These are phyloP conservation scores for Drosophila quasianomalipes DNA, from an alignment of 2,888 invertebrate genomes.

Conservation along the genomic window DNA sequence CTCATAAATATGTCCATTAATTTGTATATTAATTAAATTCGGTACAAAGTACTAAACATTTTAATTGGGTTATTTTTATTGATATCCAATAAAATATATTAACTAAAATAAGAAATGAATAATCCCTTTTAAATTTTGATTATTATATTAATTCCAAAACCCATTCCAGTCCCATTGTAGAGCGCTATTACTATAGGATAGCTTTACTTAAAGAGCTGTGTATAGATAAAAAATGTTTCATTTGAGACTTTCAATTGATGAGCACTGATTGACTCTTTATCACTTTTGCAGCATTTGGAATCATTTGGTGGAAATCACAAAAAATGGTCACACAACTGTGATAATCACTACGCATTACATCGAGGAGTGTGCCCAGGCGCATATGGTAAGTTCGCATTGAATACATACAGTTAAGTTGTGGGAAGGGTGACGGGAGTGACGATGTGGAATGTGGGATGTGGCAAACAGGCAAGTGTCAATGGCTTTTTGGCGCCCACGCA, in stretches of 20 bases:
- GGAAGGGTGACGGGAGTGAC: background rate
- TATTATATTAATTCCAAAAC: background rate
- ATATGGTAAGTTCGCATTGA: constrained; percentile 87
- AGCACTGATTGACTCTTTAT: constrained; percentile 41
- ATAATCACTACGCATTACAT: constrained; percentile 96
- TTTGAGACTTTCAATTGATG: constrained; percentile 16
- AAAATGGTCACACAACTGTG: constrained; percentile 91
- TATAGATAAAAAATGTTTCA: background rate
- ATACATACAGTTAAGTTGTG: background rate
- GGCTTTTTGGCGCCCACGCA: constrained; percentile 72
- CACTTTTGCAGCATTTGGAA: constrained; percentile 90
- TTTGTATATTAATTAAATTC: background rate
- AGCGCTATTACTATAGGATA: background rate
- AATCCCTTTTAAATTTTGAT: background rate
- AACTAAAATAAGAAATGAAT: background rate
- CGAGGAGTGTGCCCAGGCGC: constrained; percentile 94
- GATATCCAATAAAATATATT: background rate
- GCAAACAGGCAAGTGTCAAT: constrained; percentile 63
- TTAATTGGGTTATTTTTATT: background rate
- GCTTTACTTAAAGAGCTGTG: background rate
- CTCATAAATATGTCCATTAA: background rate
- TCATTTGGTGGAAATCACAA: constrained; percentile 92
- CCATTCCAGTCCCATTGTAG: background rate
- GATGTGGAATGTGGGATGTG: background rate
- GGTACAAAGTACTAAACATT: background rate